phyloP scores from a whole-genome alignment of 2,797 vertebrate genomes.

The Girardinus metallicus region DNA sequence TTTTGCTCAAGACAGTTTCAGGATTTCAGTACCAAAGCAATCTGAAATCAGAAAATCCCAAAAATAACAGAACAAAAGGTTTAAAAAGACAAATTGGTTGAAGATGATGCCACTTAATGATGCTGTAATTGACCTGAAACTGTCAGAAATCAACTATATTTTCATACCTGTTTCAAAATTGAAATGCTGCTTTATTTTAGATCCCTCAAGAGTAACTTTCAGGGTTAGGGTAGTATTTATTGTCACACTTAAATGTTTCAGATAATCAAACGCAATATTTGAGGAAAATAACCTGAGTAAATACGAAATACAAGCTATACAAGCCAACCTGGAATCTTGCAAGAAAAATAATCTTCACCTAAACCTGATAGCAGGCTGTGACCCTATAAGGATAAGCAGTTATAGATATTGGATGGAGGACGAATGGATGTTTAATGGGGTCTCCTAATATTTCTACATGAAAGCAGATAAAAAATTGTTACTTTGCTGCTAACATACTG shows the following conservation, averaged over 20 bases:
- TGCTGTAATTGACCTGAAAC: not conserved
- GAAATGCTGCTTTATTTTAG: not conserved
- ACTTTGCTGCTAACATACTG: not conserved
- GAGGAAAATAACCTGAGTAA: not conserved
- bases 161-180: not conserved
- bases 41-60: not conserved
- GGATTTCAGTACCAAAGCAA: not conserved
- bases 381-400: too few species aligned
- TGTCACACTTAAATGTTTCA: not conserved
- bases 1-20: not conserved
- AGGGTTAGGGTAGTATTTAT: not conserved
- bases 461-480: not conserved
- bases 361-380: not conserved
- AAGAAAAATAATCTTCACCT: not conserved
- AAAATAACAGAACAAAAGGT: not conserved
- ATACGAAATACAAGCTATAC: not conserved
- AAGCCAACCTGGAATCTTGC: not conserved
- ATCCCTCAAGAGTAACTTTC: not conserved
- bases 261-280: not conserved
- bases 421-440: too few species aligned
- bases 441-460: not conserved
- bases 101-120: not conserved
- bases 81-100: not conserved
- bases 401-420: too few species aligned
- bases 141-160: not conserved